These are phyloP conservation scores for Hyles euphorbiae DNA, from an alignment of 1,140 invertebrate genomes.

Conservation along the genomic window DNA sequence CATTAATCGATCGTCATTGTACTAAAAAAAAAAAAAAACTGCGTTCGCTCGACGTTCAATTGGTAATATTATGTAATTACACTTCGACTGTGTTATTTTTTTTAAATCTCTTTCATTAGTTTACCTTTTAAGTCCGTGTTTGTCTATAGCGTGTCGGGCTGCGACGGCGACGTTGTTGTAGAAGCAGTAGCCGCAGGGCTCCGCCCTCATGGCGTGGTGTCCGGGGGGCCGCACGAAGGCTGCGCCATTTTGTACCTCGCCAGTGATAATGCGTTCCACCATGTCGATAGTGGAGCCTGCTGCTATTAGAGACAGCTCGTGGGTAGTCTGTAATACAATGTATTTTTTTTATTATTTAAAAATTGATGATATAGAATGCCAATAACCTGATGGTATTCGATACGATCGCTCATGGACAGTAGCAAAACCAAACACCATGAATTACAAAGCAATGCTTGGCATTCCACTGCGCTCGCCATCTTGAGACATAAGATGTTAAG, in stretches of 20 bases:
- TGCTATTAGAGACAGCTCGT: slow-evolving; percentile 84
- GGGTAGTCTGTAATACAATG: slow-evolving; percentile 80
- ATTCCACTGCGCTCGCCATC: too few species aligned
- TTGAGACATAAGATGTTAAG: too few species aligned
- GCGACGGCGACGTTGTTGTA: slow-evolving; percentile 98
- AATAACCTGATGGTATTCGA: not conserved
- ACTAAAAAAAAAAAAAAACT: too few species aligned
- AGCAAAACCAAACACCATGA: too few species aligned
- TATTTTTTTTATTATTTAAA: too few species aligned
- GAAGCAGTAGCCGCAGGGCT: slow-evolving; percentile 95
- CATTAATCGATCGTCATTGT: too few species aligned
- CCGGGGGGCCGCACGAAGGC: slow-evolving; percentile 92
- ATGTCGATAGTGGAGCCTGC: slow-evolving; percentile 89
- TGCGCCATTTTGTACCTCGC: slow-evolving; percentile 89
- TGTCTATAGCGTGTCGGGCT: slow-evolving; percentile 85
- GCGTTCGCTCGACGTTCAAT: too few species aligned
- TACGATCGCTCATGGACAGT: too few species aligned
- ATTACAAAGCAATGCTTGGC: too few species aligned
- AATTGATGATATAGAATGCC: too few species aligned
- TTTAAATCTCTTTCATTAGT: not conserved
- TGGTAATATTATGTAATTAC: too few species aligned
- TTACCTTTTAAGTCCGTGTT: slow-evolving; percentile 62
- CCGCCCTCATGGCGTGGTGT: slow-evolving; percentile 95
- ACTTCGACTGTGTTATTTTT: too few species aligned
- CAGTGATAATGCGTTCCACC: slow-evolving; percentile 82